These are phyloP conservation scores for Platanista minor DNA, from an alignment of 2,113 vertebrate species.

Conservation along the genomic window DNA sequence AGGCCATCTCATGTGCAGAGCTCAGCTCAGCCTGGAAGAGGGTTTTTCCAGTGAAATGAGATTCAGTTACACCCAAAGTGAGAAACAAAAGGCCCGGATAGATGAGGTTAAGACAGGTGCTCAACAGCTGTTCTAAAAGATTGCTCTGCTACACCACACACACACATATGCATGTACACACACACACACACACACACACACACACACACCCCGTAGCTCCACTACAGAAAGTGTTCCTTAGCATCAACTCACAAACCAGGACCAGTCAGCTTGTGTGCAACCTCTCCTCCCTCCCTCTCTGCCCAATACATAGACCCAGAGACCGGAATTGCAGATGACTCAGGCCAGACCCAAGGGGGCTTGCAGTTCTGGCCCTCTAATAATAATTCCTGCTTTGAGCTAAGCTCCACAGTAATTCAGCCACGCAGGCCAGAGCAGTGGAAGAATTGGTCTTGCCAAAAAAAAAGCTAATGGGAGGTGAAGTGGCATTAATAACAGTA, in stretches of 20 bases:
- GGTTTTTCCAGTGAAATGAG: neutral
- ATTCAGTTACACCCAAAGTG: neutral
- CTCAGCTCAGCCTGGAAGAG: neutral
- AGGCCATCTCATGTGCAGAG: rapidly evolving
- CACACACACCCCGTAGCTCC: neutral
- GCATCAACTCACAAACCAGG: neutral
- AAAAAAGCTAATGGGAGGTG: neutral
- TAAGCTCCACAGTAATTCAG: neutral
- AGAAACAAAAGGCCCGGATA: neutral
- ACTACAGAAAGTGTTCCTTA: neutral
- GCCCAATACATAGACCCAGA: neutral
- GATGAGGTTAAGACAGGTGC: neutral
- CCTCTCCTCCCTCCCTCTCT: neutral
- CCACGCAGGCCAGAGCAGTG: neutral
- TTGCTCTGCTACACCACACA: neutral
- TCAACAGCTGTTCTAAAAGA: neutral
- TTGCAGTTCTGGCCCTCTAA: neutral
- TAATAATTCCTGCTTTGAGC: slow-evolving; percentile 5
- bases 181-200: too few species aligned
- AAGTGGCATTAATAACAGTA: neutral
- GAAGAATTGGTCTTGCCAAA: slow-evolving; percentile 12
- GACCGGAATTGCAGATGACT: neutral
- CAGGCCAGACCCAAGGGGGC: neutral
- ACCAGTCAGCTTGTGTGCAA: rapidly evolving
- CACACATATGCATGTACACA: rapidly evolving